Evolutionary conservation across 2,113 vertebrate species (phyloP).

Genomic region (Thomomys bottae): DNA sequence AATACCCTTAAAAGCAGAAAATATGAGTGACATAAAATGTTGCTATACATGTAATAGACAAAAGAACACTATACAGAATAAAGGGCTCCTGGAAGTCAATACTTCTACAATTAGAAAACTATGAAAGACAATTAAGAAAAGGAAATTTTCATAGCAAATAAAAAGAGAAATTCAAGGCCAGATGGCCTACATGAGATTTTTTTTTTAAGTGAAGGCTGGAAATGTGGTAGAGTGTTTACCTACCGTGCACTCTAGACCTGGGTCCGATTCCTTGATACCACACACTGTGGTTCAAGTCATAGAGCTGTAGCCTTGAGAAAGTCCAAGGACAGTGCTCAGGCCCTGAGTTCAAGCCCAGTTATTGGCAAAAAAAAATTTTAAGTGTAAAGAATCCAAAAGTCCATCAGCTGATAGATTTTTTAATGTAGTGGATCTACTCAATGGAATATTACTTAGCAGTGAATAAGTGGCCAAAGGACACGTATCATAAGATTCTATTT

Average conservation of each 20-base stretch:
- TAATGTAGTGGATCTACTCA: not conserved
- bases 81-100: not conserved
- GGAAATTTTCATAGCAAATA: not conserved
- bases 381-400: not conserved
- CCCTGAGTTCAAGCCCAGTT: too few relatives aligned
- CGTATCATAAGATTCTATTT: not conserved
- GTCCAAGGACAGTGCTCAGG: too few relatives aligned
- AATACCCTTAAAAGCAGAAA: too few relatives aligned
- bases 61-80: not conserved
- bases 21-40: not conserved
- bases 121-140: not conserved
- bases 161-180: not conserved
- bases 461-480: not conserved
- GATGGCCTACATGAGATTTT: too few relatives aligned
- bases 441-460: not conserved
- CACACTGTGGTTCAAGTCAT: too few relatives aligned
- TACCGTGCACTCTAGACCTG: too few relatives aligned
- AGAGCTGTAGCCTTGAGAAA: too few relatives aligned
- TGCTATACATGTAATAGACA: not conserved
- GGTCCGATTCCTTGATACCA: too few relatives aligned
- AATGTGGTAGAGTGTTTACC: too few relatives aligned
- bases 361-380: too few relatives aligned
- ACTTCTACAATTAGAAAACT: slow-evolving; percentile 6
- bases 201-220: too few relatives aligned
- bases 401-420: not conserved